Evolutionary conservation across 2,113 vertebrate species (phyloP), one percentile per base, ranked within the genome.

Genomic region (Melanerpes formicivorus): DNA sequence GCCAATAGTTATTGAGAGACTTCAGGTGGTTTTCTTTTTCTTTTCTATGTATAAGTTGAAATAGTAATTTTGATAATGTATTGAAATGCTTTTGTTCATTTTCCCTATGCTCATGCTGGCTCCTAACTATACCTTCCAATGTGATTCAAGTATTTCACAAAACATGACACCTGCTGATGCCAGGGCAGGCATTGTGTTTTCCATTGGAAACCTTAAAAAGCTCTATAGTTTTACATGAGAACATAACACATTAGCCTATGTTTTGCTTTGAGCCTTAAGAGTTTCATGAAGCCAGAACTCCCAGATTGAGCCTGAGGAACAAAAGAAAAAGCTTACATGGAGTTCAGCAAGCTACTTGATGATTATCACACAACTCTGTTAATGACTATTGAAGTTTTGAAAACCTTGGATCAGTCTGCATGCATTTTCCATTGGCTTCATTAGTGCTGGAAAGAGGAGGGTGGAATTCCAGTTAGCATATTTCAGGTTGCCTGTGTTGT

Each of bases 91-190:
- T 92, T 88, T 94, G 76, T 83, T 82, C 25, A 14, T 66, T 88
- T 89, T 85, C 62, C 64, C 16, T 54, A 22, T 34, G 22, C 18
- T 72, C 93, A 75, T 63, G 76, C 80, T 93, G 95, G n/a, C 5
- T 91, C 11, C 30, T 91, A 93, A 95, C 72, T 87, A 80, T 62
- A 91, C 54, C 54, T 92, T 93, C 48, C 73, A 88, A 27, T 9
- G 19, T 9, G 3, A 90, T 88, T 93, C 78, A 85, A 95, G 83
- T 90, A 91, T 80, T 60, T 58, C 89, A 90, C 40, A 90, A 83
- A 95, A 69, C 58, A 86, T 22, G 76, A 72, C 76, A 83, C 95
- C 89, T 92, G 95, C 95, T 94, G 95, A 83, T 88, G 54, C 21
- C 82, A 93, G 62, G 60, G 81, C 79, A 92, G 79, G n/a, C 18